A percentile compares a stretch with the other conserved stretches of the same genome.
phyloP scores from a whole-genome alignment of 2,888 invertebrate species.

The Ormyrus nitidulus region DNA sequence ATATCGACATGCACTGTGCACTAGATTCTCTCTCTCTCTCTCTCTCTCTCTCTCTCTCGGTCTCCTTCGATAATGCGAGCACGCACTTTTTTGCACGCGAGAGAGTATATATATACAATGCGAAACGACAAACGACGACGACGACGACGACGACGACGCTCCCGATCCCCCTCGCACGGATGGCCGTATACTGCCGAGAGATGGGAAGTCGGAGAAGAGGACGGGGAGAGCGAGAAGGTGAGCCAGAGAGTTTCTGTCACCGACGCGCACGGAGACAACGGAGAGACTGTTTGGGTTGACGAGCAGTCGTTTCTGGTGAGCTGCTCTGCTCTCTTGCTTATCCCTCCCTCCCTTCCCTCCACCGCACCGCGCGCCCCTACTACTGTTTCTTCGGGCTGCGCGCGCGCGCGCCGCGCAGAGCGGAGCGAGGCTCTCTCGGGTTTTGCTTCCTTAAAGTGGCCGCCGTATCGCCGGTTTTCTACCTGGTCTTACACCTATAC shows the following conservation, averaged over 20 bases:
- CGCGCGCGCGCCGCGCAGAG: background rate
- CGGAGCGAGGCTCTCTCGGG: background rate
- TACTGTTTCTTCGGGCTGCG: too few species aligned
- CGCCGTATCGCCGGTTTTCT: background rate
- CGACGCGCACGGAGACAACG: constrained; percentile 42
- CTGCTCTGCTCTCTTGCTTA: background rate
- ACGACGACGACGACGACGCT: too few species aligned
- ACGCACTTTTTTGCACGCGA: background rate
- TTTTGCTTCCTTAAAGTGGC: background rate
- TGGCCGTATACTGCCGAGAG: background rate
- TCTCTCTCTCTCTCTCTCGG: background rate
- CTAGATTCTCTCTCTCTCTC: constrained; percentile 19
- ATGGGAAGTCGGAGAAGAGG: background rate
- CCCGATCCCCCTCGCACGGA: background rate
- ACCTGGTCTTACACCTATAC: too few species aligned
- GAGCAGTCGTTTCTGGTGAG: constrained; percentile 1
- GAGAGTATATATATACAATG: too few species aligned
- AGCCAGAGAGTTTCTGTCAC: background rate
- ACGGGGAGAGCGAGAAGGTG: background rate
- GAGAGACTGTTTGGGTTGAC: constrained; percentile 31
- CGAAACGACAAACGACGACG: too few species aligned
- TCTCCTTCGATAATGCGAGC: background rate
- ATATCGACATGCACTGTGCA: too few species aligned
- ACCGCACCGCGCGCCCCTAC: background rate
- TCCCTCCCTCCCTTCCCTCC: background rate